Percentiles rank a stretch among this genome's conserved stretches.
Evolutionary conservation across 2,113 vertebrate species (phyloP).

Genomic region (Antennarius striatus): DNA sequence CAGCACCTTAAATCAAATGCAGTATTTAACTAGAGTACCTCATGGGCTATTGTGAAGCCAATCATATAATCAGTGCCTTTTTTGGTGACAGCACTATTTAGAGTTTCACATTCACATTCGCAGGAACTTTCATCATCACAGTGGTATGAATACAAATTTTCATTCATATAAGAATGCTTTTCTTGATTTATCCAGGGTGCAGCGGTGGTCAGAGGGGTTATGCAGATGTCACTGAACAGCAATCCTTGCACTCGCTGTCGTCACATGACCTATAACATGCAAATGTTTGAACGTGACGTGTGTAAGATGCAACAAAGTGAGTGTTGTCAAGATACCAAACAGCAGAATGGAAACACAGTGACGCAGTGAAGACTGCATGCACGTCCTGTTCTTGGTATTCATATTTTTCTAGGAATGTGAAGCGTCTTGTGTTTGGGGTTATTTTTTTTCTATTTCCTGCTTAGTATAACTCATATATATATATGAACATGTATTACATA

Average conservation of each 20-base stretch:
- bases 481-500: no score
- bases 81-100: no score
- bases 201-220: background rate
- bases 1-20: no score
- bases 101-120: no score
- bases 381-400: constrained; percentile 80
- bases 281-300: constrained; percentile 21
- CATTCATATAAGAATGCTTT: background rate
- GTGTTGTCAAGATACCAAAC: constrained; percentile 55
- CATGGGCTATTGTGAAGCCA: no score
- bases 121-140: no score
- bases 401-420: constrained; percentile 79
- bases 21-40: no score
- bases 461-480: background rate
- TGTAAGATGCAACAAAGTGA: constrained; percentile 53
- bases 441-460: constrained; percentile 54
- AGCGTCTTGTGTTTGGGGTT: constrained; percentile 51
- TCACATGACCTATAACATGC: constrained; percentile 25
- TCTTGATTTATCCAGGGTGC: background rate
- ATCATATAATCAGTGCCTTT: no score
- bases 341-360: constrained; percentile 65
- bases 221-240: background rate
- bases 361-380: constrained; percentile 47
- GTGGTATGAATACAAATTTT: background rate
- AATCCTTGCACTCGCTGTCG: constrained; percentile 8